Evolutionary conservation across 2,888 invertebrate species (phyloP), one percentile per base, ranked within the genome.

Genomic region (Epinotia ramella): DNA sequence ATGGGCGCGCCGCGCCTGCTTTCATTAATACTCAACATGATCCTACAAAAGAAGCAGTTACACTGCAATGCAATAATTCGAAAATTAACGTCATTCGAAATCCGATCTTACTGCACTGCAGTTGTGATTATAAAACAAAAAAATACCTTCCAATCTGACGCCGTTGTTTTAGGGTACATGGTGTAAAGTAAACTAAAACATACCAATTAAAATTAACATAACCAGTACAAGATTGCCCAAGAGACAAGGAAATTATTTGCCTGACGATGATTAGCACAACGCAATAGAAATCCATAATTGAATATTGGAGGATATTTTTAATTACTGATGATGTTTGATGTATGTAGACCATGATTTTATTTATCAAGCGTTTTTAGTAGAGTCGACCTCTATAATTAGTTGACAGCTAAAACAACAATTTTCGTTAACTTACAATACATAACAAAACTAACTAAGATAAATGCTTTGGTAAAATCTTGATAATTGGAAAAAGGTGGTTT

Each of bases 1-100:
- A 89, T 89, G 83, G 83, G 81, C 85, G 88, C 88, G 88, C 89
- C 85, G 88, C 88, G 88, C 89, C 90, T 91, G 85, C 87, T 86
- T 89, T 91, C 89, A 88, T 90, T 89, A 89, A 69, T 88, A 86
- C 88, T 88, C 64, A 88, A 89, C 88, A 91, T 91, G 91, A 91
- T 87, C 84, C 84, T 87, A 87, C 85, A 88, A 46, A 20, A 63
- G n/a, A 46, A 13, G 44, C 18, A 11, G 9, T 59, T 1, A 13
- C 24, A 40, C n/a, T 24, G 13, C 12, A 57, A 59, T 53, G 59
- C 59, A 68, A 13, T 59, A 68, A 68, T 16, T 18, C 6, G 13
- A 60, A 56, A 60, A 60, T 24, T 0, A 44, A n/a, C 3, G 16
- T n/a, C 6, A 11, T 28, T 46, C 24, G 0, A 69, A 46, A 12